Percentiles rank a stretch among this genome's conserved stretches.
Conservation (phyloP, 1,140 invertebrate genomes). For the Portunus trituberculatus region DNA sequence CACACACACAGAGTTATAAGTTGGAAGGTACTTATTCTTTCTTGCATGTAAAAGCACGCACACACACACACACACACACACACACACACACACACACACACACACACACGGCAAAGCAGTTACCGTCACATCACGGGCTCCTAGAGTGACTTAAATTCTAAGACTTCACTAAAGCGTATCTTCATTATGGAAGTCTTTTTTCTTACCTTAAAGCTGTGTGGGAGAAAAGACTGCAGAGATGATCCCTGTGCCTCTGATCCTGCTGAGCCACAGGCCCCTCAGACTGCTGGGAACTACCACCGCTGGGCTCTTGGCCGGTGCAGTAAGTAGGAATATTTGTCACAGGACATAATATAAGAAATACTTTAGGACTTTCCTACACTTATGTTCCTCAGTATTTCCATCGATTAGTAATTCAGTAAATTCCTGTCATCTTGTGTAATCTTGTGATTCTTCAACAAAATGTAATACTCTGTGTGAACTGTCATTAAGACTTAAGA, state of each 20-base stretch:
- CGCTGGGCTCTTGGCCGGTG: not conserved
- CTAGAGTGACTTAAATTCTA: not conserved
- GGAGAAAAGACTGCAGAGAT: not conserved
- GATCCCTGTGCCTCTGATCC: conserved; percentile 7
- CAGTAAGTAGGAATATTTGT: not conserved
- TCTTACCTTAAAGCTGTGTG: conserved; percentile 1
- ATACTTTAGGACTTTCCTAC: conserved; percentile 1
- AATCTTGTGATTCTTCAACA: not conserved
- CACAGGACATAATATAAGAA: not conserved
- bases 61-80: too few relatives aligned
- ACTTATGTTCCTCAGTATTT: not conserved
- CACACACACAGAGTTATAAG: too few relatives aligned
- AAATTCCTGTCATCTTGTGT: conserved; percentile 11
- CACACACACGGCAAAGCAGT: not conserved
- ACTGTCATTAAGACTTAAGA: not conserved
- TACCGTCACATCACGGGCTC: not conserved
- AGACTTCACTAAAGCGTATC: conserved; percentile 10
- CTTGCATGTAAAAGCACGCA: not conserved
- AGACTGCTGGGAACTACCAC: not conserved
- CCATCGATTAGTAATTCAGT: not conserved
- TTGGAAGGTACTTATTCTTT: too few relatives aligned
- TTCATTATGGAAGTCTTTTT: not conserved
- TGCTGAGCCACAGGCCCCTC: not conserved
- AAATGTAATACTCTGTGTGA: not conserved
- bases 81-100: not conserved